These are phyloP conservation scores for Dugesia japonica DNA, from an alignment of 2,888 invertebrate species.

Conservation along the genomic window DNA sequence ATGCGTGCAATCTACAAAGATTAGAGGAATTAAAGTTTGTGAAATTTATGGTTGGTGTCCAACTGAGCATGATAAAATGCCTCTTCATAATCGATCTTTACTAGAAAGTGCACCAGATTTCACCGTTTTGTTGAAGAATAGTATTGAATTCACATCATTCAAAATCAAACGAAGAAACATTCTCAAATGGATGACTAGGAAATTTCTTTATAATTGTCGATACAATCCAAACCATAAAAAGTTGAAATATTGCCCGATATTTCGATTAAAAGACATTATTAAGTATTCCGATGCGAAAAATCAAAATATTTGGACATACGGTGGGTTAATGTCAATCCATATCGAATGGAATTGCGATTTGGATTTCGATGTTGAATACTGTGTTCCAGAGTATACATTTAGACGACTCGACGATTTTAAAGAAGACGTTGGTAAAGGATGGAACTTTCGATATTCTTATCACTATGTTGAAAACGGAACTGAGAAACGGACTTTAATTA, in stretches of 20 bases:
- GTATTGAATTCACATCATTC: conserved; percentile 33
- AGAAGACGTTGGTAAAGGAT: conserved; percentile 26
- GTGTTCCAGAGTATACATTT: conserved; percentile 30
- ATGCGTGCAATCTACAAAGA: conserved; percentile 25
- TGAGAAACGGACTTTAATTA: conserved; percentile 26
- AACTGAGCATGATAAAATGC: conserved; percentile 27
- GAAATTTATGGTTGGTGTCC: conserved; percentile 33
- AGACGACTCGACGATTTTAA: conserved; percentile 21
- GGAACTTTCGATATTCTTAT: conserved; percentile 30
- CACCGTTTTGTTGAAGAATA: conserved; percentile 34
- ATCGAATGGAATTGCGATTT: conserved; percentile 33
- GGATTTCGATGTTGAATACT: conserved; percentile 26
- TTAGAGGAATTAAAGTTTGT: conserved; percentile 27
- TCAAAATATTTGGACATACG: conserved; percentile 25
- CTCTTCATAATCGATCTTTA: not conserved
- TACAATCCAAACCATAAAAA: conserved; percentile 26
- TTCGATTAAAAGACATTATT: conserved; percentile 30
- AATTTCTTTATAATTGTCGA: conserved; percentile 28
- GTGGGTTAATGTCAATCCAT: conserved; percentile 27
- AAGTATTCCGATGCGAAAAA: conserved; percentile 28
- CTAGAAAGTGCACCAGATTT: conserved; percentile 29
- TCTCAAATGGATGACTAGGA: conserved; percentile 21
- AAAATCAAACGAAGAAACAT: conserved; percentile 34
- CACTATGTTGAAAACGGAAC: conserved; percentile 26
- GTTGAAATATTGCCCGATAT: conserved; percentile 34